Evolutionary conservation across 2,797 vertebrate species (phyloP).

Genomic region (Xiphorhynchus erythropygius): DNA sequence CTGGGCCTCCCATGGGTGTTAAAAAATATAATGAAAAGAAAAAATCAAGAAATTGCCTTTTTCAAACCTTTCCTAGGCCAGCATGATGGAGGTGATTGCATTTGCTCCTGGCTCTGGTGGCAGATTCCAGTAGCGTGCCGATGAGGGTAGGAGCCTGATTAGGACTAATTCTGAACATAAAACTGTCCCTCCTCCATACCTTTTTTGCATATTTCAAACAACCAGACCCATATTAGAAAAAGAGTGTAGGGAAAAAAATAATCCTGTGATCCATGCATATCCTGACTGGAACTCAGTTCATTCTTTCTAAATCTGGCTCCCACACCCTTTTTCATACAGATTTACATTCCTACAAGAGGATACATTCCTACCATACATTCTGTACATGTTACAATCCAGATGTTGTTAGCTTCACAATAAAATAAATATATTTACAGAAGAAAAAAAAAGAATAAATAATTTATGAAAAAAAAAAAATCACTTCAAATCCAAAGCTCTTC

Average conservation of each 20-base stretch:
- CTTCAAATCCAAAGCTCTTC: slow-evolving; percentile 88
- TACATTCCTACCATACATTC: slow-evolving; percentile 97
- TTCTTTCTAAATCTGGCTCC: slow-evolving; percentile 76
- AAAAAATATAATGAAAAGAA: no score
- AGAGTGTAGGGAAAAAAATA: background rate
- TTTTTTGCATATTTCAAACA: slow-evolving; percentile 74
- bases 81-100: background rate
- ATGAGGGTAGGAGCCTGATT: slow-evolving; percentile 34
- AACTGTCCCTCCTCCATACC: slow-evolving; percentile 61
- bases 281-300: slow-evolving; percentile 52
- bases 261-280: slow-evolving; percentile 57
- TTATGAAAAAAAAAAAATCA: slow-evolving; percentile 84
- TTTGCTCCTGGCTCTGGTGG: background rate
- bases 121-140: background rate
- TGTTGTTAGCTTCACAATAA: slow-evolving; percentile 92
- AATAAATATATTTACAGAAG: slow-evolving; percentile 99
- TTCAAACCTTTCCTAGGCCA: background rate
- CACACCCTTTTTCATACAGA: slow-evolving; percentile 83
- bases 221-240: slow-evolving; percentile 70
- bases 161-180: slow-evolving; percentile 63
- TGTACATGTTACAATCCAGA: slow-evolving; percentile 97
- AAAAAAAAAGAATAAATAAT: slow-evolving; percentile 92
- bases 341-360: slow-evolving; percentile 89
- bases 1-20: background rate
- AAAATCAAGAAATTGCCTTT: background rate